These are phyloP conservation scores for Drepana falcataria DNA, from an alignment of 2,888 invertebrate genomes.

Conservation along the genomic window DNA sequence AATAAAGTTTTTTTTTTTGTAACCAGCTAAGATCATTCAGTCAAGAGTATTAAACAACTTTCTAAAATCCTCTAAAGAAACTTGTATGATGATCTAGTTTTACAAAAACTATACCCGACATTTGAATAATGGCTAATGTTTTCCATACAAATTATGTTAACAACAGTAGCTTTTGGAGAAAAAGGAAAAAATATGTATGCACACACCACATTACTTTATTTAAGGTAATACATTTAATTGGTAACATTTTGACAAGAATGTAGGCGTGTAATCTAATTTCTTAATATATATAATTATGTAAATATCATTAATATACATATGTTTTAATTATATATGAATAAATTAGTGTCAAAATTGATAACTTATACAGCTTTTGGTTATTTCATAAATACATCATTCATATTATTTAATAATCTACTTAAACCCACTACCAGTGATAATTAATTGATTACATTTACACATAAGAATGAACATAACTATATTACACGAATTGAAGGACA, in stretches of 20 bases:
- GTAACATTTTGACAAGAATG: conserved; percentile 5
- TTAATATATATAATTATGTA: no score
- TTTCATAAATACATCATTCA: no score
- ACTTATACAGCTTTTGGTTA: neutral
- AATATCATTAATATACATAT: neutral
- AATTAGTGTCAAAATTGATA: no score
- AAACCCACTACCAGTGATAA: neutral
- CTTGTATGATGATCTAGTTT: no score
- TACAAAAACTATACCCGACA: no score
- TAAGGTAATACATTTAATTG: conserved; percentile 31
- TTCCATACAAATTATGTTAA: no score
- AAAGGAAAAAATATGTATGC: conserved; percentile 19
- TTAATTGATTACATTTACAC: neutral
- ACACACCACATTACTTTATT: conserved; percentile 28
- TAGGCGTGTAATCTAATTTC: conserved; percentile 3
- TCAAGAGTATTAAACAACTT: neutral
- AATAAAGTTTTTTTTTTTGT: neutral
- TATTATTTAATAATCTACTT: neutral
- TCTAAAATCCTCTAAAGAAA: no score
- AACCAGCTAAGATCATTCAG: neutral
- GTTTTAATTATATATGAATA: no score
- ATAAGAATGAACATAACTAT: neutral
- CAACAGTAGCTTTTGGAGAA: neutral
- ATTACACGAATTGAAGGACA: conserved; percentile 5
- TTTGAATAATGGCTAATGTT: no score